Percentiles rank a stretch among this genome's conserved stretches.
These are phyloP conservation scores for Cairina moschata DNA, from an alignment of 2,113 vertebrate genomes.

Conservation along the genomic window DNA sequence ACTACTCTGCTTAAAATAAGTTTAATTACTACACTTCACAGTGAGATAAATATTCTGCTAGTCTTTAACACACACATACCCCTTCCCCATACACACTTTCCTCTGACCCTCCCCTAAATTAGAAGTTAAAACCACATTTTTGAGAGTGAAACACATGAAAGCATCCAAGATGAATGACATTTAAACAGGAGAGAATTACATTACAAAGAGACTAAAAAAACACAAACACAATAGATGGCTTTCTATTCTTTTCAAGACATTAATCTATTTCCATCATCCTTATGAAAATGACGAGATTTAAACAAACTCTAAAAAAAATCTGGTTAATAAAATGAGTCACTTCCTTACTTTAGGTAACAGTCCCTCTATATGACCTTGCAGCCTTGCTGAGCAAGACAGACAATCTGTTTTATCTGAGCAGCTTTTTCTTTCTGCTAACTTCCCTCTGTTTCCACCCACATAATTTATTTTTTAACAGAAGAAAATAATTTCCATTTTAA, in stretches of 20 bases:
- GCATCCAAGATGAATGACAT: not conserved
- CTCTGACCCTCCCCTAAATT: not conserved
- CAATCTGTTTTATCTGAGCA: not conserved
- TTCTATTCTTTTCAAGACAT: not conserved
- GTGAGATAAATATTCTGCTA: not conserved
- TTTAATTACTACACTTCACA: not conserved
- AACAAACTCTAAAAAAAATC: not conserved
- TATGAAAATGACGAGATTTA: not conserved
- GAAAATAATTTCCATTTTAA: slow-evolving; percentile 62
- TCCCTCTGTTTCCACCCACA: slow-evolving; percentile 24
- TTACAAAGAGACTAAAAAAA: not conserved
- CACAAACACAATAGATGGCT: no score
- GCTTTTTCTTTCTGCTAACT: slow-evolving; percentile 26
- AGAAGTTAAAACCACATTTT: not conserved
- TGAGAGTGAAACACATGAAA: not conserved
- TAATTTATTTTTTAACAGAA: slow-evolving; percentile 61
- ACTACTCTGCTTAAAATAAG: not conserved
- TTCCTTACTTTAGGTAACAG: not conserved
- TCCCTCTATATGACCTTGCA: slow-evolving; percentile 2
- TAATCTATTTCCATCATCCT: not conserved
- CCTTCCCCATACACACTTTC: not conserved
- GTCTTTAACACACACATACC: not conserved
- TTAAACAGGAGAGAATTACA: not conserved
- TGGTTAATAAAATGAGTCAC: not conserved
- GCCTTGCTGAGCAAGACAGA: not conserved